phyloP scores from a whole-genome alignment of 2,797 vertebrate species.

The Rhynchonycteris naso region DNA sequence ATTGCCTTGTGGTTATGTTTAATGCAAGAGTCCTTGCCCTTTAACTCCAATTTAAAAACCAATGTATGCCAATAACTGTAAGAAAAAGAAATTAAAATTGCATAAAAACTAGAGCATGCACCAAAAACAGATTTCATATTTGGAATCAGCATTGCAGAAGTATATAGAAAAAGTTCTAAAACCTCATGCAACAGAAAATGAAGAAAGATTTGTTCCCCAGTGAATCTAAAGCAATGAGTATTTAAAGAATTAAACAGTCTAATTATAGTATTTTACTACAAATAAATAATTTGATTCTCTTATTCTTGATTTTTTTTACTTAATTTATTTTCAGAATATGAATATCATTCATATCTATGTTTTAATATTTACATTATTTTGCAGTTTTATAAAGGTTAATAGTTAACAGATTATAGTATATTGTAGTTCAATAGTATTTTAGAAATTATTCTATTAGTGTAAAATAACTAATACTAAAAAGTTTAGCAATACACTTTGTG shows the following conservation, averaged over 20 bases:
- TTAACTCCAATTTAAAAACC: no score
- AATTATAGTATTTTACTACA: not conserved
- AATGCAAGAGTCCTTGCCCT: no score
- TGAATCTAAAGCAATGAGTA: not conserved
- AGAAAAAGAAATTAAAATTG: no score
- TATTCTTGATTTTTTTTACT: not conserved
- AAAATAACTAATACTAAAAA: constrained; percentile 24
- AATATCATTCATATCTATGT: not conserved
- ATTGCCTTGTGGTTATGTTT: no score
- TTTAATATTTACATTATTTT: not conserved
- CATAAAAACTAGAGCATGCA: no score
- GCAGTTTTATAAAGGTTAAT: not conserved
- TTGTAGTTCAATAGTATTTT: not conserved
- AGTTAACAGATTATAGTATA: not conserved
- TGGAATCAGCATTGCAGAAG: no score
- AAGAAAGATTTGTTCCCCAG: no score
- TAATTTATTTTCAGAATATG: not conserved
- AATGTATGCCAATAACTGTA: no score
- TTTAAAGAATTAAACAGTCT: not conserved
- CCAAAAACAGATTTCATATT: no score
- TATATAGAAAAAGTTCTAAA: no score
- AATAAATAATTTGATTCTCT: not conserved
- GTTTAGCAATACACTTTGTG: not conserved
- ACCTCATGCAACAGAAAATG: no score
- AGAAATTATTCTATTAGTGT: not conserved